These are phyloP conservation scores for Plusia festucae DNA, from an alignment of 2,888 invertebrate species.

Conservation along the genomic window DNA sequence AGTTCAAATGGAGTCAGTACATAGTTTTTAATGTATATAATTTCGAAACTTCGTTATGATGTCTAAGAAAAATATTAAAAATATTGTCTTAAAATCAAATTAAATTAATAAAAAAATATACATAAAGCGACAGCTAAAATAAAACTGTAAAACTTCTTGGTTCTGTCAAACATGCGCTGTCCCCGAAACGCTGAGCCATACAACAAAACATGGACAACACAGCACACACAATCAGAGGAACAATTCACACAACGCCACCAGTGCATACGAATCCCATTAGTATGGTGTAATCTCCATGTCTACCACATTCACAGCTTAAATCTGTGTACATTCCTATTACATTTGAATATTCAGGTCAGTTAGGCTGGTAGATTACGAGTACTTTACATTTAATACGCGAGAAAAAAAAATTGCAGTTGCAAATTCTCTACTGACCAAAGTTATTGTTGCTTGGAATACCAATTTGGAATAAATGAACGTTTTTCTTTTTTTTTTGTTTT, in stretches of 20 bases:
- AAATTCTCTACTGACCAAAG: too few species aligned
- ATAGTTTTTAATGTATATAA: neutral
- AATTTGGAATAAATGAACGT: too few species aligned
- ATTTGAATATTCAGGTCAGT: conserved; percentile 1
- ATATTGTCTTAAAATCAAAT: too few species aligned
- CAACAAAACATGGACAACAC: conserved; percentile 1
- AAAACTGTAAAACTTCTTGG: neutral
- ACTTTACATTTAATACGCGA: neutral
- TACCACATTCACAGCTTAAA: conserved; percentile 52
- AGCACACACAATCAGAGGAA: conserved; percentile 26
- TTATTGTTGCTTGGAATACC: too few species aligned
- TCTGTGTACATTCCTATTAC: conserved; percentile 8
- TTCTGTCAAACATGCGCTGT: neutral
- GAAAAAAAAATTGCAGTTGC: neutral
- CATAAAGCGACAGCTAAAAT: neutral
- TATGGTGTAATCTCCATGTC: conserved; percentile 79
- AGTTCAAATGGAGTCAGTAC: neutral
- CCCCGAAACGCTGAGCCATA: conserved; percentile 6
- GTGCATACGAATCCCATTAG: conserved; percentile 76
- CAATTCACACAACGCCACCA: conserved; percentile 48
- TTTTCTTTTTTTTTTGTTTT: too few species aligned
- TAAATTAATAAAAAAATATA: neutral
- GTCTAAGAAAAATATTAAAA: too few species aligned
- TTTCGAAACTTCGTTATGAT: too few species aligned
- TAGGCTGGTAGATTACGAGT: neutral